Conservation (phyloP, 2,797 vertebrate genomes). For the Vireo griseus region DNA sequence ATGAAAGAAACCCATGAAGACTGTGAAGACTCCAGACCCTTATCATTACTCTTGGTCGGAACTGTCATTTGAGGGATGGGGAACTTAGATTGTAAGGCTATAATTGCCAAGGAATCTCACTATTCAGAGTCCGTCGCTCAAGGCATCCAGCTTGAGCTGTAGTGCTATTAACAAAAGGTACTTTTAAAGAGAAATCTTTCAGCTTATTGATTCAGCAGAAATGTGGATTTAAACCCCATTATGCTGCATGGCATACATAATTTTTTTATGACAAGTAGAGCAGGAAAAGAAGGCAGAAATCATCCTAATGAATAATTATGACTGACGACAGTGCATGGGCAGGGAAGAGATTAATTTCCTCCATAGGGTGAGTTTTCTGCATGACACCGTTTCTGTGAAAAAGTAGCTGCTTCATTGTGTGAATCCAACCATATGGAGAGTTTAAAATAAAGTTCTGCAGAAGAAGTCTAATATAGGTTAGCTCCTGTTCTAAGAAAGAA, state of each 20-base stretch:
- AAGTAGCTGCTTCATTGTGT: neutral
- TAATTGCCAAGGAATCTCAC: neutral
- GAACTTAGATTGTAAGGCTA: neutral
- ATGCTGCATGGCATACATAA: neutral
- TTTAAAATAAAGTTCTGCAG: slow-evolving; percentile 6
- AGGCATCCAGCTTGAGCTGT: neutral
- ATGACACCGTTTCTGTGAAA: neutral
- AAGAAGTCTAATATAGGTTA: neutral
- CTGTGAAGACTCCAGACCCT: neutral
- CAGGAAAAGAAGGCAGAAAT: neutral
- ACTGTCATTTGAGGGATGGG: neutral
- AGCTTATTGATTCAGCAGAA: neutral
- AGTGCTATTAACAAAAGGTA: neutral
- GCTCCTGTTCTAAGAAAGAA: neutral
- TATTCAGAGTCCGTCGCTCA: neutral
- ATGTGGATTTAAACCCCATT: neutral
- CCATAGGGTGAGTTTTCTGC: neutral
- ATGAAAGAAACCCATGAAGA: neutral
- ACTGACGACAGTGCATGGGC: neutral
- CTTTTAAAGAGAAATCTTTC: neutral
- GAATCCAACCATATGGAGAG: neutral
- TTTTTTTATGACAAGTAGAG: neutral
- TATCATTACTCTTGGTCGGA: neutral
- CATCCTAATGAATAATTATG: neutral
- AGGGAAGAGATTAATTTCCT: neutral